Base-by-base conservation (phyloP, 2,113 vertebrate species). In the Anser cygnoides region DNA sequence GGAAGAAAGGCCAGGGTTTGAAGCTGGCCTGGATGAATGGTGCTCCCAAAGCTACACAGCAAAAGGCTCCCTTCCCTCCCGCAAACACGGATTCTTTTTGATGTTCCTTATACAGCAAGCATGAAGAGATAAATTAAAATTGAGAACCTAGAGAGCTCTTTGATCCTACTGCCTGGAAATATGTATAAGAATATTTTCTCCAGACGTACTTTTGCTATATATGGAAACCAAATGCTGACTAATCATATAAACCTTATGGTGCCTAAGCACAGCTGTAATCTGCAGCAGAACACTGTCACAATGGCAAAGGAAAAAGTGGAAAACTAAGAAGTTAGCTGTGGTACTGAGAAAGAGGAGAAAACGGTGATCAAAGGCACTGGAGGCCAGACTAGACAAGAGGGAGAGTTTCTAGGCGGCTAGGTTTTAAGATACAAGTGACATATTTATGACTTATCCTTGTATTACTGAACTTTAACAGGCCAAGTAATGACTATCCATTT, bases 161-260 rank as follows among this genome's bases (percentile, higher is more conserved):
- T 97, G 97, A 97, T 97, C 96, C 95, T 73, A 63, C 18, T 95
- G 96, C 95, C 95, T 95, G 93, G 70, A 96, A 97, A 96, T 94
- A 91, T 85, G 94, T 86, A 81, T 13, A 74, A 54, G 94, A 91
- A 97, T 97, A 97, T 97, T 97, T 94, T 95, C 95, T 96, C 97
- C 97, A 96, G 97, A 96, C 96, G 4, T 86, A 41, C 88, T 96
- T 91, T 75, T 73, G 94, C 96, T 96, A 91, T 96, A 92, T 96
- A 96, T 97, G 95, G 97, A 96, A 96, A 97, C 96, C 96, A 97
- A 97, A 97, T 96, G 96, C 93, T 97, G 96, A 97, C 58, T 97
- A 97, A 97, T 96, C 96, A 97, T 22, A 54, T 77, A 95, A 97
- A 97, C 95, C 96, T 91, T 95, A 82, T 95, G 97, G 94, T 80